A percentile compares a stretch with the other conserved stretches of the same genome.
These are phyloP conservation scores for Xestia xanthographa DNA, from an alignment of 2,888 invertebrate genomes.

Conservation along the genomic window DNA sequence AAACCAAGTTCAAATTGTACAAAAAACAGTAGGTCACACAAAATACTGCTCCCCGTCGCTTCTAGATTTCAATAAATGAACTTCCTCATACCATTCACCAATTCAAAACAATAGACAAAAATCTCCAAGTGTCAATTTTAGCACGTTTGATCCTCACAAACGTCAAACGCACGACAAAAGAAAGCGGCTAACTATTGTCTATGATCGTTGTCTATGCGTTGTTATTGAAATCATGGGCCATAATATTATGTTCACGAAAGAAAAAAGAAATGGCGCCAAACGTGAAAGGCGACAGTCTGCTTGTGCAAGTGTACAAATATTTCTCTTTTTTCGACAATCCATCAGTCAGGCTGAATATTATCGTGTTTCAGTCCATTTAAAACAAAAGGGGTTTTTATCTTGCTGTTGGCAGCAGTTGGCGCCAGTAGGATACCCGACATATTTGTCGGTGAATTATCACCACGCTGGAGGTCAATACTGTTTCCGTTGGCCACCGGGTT, in stretches of 20 bases:
- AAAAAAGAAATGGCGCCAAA: constrained; percentile 73
- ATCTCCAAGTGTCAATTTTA: constrained; percentile 38
- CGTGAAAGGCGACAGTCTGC: constrained; percentile 68
- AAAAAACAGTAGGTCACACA: neutral
- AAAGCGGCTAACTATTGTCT: constrained; percentile 67
- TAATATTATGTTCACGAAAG: constrained; percentile 51
- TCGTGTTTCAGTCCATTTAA: constrained; percentile 72
- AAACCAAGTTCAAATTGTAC: neutral
- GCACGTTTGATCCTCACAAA: constrained; percentile 28
- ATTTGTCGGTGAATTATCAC: constrained; percentile 75
- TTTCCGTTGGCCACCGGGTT: constrained; percentile 56
- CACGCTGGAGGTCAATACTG: constrained; percentile 74
- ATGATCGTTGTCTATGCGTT: constrained; percentile 9
- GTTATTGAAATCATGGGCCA: constrained; percentile 59
- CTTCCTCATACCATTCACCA: constrained; percentile 39
- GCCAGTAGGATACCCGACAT: constrained; percentile 76
- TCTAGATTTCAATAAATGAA: constrained; percentile 6
- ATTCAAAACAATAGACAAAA: constrained; percentile 41
- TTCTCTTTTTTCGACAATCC: constrained; percentile 58
- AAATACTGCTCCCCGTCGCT: neutral
- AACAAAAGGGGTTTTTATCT: constrained; percentile 77
- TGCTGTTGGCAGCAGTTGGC: constrained; percentile 66
- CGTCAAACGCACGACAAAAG: constrained; percentile 51
- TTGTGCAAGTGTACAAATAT: constrained; percentile 68
- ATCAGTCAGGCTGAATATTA: constrained; percentile 62